These are phyloP conservation scores for Arothron firmamentum DNA, from an alignment of 2,113 vertebrate species.

Conservation along the genomic window DNA sequence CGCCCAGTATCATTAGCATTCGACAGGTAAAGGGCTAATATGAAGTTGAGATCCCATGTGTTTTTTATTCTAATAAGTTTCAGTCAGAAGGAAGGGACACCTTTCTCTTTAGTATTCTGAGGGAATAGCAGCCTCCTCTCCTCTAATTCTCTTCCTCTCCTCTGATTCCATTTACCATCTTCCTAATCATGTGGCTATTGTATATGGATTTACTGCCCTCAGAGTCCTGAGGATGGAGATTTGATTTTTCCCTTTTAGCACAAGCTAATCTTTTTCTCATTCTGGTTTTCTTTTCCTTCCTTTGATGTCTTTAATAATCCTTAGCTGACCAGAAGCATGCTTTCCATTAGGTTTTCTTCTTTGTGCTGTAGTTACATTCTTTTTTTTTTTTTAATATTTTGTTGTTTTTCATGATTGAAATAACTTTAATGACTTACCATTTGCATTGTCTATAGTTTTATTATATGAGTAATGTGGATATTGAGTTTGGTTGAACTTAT, in stretches of 20 bases:
- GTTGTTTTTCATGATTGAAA: constrained; percentile 1
- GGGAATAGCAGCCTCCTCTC: constrained; percentile 13
- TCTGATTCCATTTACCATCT: constrained; percentile 37
- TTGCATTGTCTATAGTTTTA: constrained; percentile 2
- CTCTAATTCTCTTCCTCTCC: constrained; percentile 13
- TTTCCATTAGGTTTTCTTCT: constrained; percentile 1
- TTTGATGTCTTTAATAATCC: constrained; percentile 23
- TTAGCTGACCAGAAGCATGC: constrained; percentile 23
- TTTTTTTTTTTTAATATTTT: neutral
- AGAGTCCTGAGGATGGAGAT: constrained; percentile 56
- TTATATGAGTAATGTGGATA: neutral
- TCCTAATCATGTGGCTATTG: constrained; percentile 61
- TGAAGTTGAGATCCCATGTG: constrained; percentile 27
- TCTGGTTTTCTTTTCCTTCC: constrained; percentile 37
- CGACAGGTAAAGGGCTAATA: constrained; percentile 16
- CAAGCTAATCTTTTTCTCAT: constrained; percentile 53
- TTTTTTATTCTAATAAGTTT: constrained; percentile 39
- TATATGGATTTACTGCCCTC: constrained; percentile 67
- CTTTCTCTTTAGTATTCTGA: constrained; percentile 32
- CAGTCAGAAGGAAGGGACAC: constrained; percentile 23
- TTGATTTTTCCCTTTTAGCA: constrained; percentile 53
- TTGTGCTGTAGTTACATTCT: neutral
- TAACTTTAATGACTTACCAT: neutral
- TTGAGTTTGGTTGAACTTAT: constrained; percentile 20
- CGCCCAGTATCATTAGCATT: constrained; percentile 39